Percentiles rank a stretch among this genome's conserved stretches.
These are phyloP conservation scores for Eupithecia tripunctaria DNA, from an alignment of 2,888 invertebrate species.

Conservation along the genomic window DNA sequence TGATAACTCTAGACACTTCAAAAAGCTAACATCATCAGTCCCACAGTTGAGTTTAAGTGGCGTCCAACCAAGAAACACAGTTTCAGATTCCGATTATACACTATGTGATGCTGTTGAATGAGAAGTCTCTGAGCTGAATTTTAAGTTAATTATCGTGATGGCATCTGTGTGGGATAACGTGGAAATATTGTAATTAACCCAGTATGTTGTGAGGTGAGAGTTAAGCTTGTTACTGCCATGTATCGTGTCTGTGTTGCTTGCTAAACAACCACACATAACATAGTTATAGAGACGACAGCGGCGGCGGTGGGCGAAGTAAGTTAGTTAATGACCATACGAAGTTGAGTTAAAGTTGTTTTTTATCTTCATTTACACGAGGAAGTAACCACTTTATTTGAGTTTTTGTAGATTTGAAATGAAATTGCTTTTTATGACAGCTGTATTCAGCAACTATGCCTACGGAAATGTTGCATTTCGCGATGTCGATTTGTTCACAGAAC, in stretches of 20 bases:
- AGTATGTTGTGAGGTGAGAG: neutral
- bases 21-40: neutral
- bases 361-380: no score
- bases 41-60: neutral
- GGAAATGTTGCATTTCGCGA: no score
- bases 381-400: no score
- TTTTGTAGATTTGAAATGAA: no score
- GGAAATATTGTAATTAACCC: neutral
- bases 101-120: neutral
- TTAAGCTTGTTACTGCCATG: neutral
- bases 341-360: neutral
- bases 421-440: no score
- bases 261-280: neutral
- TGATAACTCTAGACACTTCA: neutral
- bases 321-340: neutral
- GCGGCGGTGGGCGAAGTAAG: neutral
- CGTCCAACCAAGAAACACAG: neutral
- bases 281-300: no score
- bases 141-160: neutral
- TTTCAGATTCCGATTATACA: neutral
- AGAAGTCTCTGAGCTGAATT: neutral
- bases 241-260: no score
- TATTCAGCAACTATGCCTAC: no score
- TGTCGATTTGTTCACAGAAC: no score
- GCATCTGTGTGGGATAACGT: neutral